Percentiles rank a stretch among this genome's conserved stretches.
These are phyloP conservation scores for Phyllotis vaccarum DNA, from an alignment of 2,797 vertebrate genomes.

Conservation along the genomic window DNA sequence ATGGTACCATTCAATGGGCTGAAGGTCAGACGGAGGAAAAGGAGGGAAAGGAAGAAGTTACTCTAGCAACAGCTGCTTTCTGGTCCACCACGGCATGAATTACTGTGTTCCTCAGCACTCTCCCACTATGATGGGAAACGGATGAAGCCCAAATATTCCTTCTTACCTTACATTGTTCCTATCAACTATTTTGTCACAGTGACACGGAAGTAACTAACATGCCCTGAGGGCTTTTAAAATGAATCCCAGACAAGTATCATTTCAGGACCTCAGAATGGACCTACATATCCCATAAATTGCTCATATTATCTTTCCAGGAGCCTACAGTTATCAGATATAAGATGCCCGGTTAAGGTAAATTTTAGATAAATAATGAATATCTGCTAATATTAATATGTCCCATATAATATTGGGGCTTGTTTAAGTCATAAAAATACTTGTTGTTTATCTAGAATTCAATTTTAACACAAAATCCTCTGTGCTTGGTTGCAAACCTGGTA, in stretches of 20 bases:
- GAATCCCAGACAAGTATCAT: not conserved
- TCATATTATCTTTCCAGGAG: not conserved
- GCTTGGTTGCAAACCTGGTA: constrained; percentile 18
- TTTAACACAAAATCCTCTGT: not conserved
- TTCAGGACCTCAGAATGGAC: not conserved
- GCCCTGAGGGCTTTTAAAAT: not conserved
- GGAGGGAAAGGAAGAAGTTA: not conserved
- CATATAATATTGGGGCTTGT: not conserved
- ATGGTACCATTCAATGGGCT: not conserved
- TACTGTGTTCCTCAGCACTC: not conserved
- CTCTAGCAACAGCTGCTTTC: not conserved
- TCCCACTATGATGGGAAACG: not conserved
- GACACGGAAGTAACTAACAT: not conserved
- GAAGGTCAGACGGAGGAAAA: not conserved
- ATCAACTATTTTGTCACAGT: not conserved
- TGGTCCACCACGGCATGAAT: not conserved
- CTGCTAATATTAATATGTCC: not conserved
- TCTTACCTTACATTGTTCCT: not conserved
- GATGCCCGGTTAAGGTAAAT: not conserved
- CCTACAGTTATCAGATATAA: not conserved
- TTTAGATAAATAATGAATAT: not conserved
- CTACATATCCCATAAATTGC: not conserved
- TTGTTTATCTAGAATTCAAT: not conserved
- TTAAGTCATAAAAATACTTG: not conserved
- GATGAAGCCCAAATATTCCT: not conserved